Percentiles rank a stretch among this genome's conserved stretches.
Conservation (phyloP, 1,140 invertebrate genomes). For the Pseudomyrmex concolor region DNA sequence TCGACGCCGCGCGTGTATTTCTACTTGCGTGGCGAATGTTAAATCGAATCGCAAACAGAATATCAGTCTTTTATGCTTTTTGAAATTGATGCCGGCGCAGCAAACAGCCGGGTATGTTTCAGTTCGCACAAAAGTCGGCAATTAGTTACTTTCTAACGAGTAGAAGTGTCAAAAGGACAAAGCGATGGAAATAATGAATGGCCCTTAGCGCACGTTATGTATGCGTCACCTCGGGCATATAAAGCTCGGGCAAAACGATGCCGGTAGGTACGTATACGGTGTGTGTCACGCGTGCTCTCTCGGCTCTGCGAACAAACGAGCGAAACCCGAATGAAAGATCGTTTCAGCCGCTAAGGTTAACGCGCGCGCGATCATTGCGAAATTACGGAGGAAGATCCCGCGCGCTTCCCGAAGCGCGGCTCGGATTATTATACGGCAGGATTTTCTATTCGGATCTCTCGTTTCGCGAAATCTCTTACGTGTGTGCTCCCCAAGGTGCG, state of each 20-base stretch:
- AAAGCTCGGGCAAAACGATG: constrained; percentile 34
- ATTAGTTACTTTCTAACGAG: constrained; percentile 37
- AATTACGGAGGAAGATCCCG: constrained; percentile 33
- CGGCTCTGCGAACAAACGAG: constrained; percentile 24
- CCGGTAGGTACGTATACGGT: too few relatives aligned
- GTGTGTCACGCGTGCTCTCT: neutral
- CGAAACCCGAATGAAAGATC: constrained; percentile 51
- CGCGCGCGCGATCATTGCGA: constrained; percentile 17
- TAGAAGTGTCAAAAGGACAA: constrained; percentile 13
- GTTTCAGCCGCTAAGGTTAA: constrained; percentile 48
- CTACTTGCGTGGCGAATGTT: neutral
- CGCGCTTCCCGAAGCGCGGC: neutral
- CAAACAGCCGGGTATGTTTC: neutral
- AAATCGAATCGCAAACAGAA: neutral
- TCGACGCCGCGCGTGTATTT: too few relatives aligned
- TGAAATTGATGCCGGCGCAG: constrained; percentile 2
- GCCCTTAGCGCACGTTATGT: constrained; percentile 30
- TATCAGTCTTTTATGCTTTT: neutral
- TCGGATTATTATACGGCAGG: neutral
- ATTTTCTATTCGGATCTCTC: too few relatives aligned
- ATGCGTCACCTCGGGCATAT: neutral
- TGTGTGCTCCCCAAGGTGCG: too few relatives aligned
- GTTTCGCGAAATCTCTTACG: too few relatives aligned
- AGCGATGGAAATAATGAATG: constrained; percentile 49
- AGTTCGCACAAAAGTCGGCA: constrained; percentile 17